Conservation (phyloP, 1,140 invertebrate genomes). For the Drosophila dunni region DNA sequence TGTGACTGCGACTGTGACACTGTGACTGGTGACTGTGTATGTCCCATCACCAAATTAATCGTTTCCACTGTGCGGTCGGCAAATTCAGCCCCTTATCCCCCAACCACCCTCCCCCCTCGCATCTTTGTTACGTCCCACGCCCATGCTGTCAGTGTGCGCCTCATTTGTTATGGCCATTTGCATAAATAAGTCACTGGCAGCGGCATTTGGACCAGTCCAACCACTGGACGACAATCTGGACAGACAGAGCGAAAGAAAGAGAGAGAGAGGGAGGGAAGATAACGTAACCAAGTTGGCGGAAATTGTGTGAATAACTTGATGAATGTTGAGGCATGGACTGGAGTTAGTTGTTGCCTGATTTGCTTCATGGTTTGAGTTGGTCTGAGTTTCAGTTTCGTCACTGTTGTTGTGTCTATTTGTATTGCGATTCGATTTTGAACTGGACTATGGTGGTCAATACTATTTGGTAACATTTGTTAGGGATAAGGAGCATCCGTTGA, state of each 20-base stretch:
- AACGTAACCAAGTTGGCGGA: conserved; percentile 33
- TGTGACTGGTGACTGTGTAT: conserved; percentile 20
- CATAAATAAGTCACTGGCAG: conserved; percentile 79
- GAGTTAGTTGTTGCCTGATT: conserved; percentile 41
- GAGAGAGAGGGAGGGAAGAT: background rate
- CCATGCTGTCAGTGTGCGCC: conserved; percentile 55
- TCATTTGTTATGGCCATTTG: conserved; percentile 82
- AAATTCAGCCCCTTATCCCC: conserved; percentile 16
- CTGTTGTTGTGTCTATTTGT: conserved; percentile 7
- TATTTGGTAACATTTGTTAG: conserved; percentile 8
- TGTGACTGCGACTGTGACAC: background rate
- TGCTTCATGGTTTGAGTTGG: conserved; percentile 24
- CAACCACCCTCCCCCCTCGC: background rate
- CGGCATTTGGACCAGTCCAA: conserved; percentile 57
- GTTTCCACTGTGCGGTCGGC: conserved; percentile 73
- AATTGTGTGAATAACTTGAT: conserved; percentile 81
- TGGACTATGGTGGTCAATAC: background rate
- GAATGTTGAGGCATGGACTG: conserved; percentile 52
- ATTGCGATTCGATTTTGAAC: conserved; percentile 2
- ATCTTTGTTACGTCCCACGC: no score
- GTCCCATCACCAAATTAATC: conserved; percentile 71
- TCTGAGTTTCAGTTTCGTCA: conserved; percentile 19
- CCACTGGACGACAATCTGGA: conserved; percentile 24
- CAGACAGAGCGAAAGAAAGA: background rate
- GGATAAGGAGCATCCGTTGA: conserved; percentile 15